These are phyloP conservation scores for Frankliniella intonsa DNA, from an alignment of 2,888 invertebrate genomes.

Conservation along the genomic window DNA sequence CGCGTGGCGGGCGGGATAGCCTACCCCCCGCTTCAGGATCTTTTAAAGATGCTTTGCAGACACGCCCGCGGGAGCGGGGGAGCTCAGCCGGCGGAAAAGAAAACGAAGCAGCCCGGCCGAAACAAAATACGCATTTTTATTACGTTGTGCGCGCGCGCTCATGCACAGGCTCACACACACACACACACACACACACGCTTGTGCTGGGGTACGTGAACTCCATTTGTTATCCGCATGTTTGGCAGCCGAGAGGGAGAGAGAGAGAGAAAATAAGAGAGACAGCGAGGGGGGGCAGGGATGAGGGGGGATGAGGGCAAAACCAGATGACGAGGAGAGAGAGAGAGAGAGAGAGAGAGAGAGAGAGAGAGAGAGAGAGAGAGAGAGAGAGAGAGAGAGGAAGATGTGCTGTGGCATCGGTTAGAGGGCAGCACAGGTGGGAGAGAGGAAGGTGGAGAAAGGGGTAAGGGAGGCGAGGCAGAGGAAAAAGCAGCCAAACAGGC, in stretches of 20 bases:
- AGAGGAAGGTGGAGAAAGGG: background rate
- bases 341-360: background rate
- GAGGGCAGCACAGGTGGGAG: background rate
- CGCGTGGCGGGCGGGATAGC: background rate
- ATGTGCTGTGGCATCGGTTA: background rate
- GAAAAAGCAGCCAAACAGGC: background rate
- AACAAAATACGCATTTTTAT: too few species aligned
- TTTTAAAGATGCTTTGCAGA: too few species aligned
- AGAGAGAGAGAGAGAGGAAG: background rate
- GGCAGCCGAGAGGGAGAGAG: background rate
- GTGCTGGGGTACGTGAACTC: background rate
- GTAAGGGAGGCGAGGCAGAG: background rate
- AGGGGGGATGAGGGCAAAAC: background rate
- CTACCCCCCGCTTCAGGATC: background rate
- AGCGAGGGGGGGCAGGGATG: background rate
- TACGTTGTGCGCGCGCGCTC: background rate
- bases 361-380: background rate
- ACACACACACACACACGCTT: background rate
- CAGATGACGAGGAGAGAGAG: background rate
- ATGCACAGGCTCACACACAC: background rate
- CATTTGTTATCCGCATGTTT: slow-evolving; percentile 17
- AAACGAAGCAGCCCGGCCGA: too few species aligned
- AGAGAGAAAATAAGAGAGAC: background rate
- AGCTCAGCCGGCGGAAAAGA: too few species aligned
- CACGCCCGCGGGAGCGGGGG: too few species aligned